phyloP scores from a whole-genome alignment of 2,888 invertebrate genomes.

The Pterobdella sp. region DNA sequence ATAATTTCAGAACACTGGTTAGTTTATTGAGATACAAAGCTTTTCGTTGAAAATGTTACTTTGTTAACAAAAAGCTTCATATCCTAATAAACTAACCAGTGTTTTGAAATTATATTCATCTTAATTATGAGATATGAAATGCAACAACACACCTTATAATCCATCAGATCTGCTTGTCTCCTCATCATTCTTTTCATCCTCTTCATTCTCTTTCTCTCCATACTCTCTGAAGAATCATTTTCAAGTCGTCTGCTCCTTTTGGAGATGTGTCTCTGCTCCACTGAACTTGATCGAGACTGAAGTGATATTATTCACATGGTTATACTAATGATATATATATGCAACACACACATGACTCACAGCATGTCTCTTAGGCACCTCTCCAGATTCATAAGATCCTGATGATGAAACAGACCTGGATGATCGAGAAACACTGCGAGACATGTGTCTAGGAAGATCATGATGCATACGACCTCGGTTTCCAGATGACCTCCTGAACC shows the following conservation, averaged over 20 bases:
- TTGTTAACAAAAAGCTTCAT: too few relatives aligned
- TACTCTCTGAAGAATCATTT: background rate
- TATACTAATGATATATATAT: too few relatives aligned
- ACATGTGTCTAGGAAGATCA: background rate
- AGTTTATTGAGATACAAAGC: too few relatives aligned
- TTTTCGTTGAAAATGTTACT: too few relatives aligned
- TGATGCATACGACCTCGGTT: background rate
- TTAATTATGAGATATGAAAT: too few relatives aligned
- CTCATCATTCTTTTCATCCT: slow-evolving; percentile 8
- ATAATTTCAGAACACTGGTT: too few relatives aligned
- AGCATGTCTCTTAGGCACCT: background rate
- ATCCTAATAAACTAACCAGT: too few relatives aligned
- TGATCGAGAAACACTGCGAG: background rate
- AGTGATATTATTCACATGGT: too few relatives aligned
- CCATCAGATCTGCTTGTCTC: background rate
- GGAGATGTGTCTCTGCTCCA: background rate
- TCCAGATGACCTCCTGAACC: slow-evolving; percentile 1
- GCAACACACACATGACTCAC: background rate
- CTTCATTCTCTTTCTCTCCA: slow-evolving; percentile 10
- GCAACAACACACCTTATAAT: background rate
- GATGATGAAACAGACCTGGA: background rate
- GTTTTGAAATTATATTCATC: too few relatives aligned
- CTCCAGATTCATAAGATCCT: slow-evolving; percentile 3
- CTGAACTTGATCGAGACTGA: slow-evolving; percentile 5
- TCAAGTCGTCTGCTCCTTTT: background rate